Conservation (phyloP, 2,113 vertebrate species). For the Calidris pugnax region DNA sequence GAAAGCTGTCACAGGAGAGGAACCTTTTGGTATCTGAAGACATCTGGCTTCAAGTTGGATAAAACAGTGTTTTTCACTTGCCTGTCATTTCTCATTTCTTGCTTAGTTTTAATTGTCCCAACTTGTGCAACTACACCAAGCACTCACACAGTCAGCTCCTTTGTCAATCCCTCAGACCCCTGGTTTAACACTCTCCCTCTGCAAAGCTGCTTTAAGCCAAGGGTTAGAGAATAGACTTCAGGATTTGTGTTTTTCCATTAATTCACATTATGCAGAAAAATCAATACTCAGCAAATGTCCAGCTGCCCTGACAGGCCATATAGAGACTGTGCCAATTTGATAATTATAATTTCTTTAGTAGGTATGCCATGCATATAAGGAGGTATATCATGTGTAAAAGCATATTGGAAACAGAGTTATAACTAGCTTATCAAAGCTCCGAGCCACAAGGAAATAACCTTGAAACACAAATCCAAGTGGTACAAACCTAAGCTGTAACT, state of each 20-base stretch:
- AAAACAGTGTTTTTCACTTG: not conserved
- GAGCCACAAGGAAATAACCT: not conserved
- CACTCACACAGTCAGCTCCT: not conserved
- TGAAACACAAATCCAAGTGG: not conserved
- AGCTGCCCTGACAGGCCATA: not conserved
- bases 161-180: not conserved
- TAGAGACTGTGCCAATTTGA: not conserved
- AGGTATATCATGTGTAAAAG: not conserved
- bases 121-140: not conserved
- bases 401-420: not conserved
- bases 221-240: not conserved
- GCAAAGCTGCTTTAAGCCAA: not conserved
- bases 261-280: not conserved
- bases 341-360: not conserved
- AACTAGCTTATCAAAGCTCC: not conserved
- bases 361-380: not conserved
- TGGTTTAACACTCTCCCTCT: not conserved
- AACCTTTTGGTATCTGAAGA: not conserved
- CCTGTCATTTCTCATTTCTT: not conserved
- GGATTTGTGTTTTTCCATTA: not conserved
- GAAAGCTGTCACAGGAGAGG: not conserved
- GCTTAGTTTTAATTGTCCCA: not conserved
- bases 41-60: not conserved
- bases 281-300: not conserved
- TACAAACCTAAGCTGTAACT: not conserved